phyloP scores from a whole-genome alignment of 2,797 vertebrate genomes.

The Poecilia wingei region DNA sequence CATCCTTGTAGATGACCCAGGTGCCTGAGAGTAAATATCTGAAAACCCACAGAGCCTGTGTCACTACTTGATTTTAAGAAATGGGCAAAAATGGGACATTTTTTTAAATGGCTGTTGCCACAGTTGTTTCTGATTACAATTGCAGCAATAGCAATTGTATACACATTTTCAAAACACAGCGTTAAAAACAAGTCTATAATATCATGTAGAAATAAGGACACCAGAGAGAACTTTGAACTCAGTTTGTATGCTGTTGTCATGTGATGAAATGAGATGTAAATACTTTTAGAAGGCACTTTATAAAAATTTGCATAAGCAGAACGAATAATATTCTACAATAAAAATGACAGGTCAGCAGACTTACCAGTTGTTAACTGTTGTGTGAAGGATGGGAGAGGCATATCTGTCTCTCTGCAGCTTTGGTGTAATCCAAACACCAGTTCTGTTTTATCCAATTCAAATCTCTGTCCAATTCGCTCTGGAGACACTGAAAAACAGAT shows the following conservation, averaged over 20 bases:
- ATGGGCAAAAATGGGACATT: not conserved
- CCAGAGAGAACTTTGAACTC: not conserved
- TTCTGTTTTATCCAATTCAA: constrained; percentile 56
- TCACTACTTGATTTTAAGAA: not conserved
- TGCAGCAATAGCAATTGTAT: too few relatives aligned
- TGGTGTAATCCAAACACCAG: constrained; percentile 63
- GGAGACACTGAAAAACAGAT: constrained; percentile 82
- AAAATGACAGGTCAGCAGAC: constrained; percentile 6
- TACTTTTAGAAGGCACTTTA: not conserved
- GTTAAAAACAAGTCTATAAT: not conserved
- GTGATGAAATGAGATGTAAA: not conserved
- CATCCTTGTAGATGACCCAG: constrained; percentile 44
- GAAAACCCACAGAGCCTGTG: constrained; percentile 14
- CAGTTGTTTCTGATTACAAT: not conserved
- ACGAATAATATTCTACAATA: not conserved
- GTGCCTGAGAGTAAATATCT: constrained; percentile 69
- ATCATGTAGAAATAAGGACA: not conserved
- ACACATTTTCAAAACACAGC: not conserved
- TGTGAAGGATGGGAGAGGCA: constrained; percentile 60
- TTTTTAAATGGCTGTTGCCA: not conserved
- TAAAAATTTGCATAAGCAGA: not conserved
- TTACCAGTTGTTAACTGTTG: constrained; percentile 64
- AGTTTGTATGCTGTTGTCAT: not conserved
- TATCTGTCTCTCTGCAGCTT: constrained; percentile 69
- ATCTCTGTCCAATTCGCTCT: constrained; percentile 77